Evolutionary conservation across 2,113 vertebrate species (phyloP).

Genomic region (Stictonetta naevosa): DNA sequence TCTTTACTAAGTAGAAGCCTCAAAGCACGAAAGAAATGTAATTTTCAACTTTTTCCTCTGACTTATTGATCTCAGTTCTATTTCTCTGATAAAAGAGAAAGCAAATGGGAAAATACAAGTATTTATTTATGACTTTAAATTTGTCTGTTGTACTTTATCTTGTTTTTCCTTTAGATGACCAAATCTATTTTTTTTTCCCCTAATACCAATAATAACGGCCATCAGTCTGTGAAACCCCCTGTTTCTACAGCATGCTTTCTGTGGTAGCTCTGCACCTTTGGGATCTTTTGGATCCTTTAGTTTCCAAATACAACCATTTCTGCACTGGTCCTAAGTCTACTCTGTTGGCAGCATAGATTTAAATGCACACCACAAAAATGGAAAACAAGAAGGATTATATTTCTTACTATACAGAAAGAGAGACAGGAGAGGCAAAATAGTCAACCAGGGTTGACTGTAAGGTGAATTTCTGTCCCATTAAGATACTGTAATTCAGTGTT

Average conservation of each 20-base stretch:
- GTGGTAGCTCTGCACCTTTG: not conserved
- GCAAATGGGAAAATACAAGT: not conserved
- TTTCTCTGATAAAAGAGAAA: not conserved
- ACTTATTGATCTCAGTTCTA: not conserved
- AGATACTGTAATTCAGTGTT: not conserved
- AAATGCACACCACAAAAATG: not conserved
- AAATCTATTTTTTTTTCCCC: not conserved
- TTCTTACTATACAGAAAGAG: not conserved
- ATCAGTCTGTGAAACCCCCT: not conserved
- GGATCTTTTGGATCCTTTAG: not conserved
- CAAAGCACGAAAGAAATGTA: not conserved
- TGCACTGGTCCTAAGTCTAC: not conserved
- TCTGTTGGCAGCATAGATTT: not conserved
- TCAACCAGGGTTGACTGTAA: not conserved
- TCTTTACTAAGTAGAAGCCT: not conserved
- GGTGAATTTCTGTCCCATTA: not conserved
- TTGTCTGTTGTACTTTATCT: not conserved
- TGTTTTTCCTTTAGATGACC: not conserved
- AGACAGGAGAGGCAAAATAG: not conserved
- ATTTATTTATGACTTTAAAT: not conserved
- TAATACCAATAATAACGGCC: not conserved
- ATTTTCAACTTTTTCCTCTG: not conserved
- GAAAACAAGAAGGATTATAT: not conserved
- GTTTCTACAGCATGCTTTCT: not conserved
- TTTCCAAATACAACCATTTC: not conserved